Conservation (phyloP, 2,113 vertebrate genomes). For the Gallinago media region DNA sequence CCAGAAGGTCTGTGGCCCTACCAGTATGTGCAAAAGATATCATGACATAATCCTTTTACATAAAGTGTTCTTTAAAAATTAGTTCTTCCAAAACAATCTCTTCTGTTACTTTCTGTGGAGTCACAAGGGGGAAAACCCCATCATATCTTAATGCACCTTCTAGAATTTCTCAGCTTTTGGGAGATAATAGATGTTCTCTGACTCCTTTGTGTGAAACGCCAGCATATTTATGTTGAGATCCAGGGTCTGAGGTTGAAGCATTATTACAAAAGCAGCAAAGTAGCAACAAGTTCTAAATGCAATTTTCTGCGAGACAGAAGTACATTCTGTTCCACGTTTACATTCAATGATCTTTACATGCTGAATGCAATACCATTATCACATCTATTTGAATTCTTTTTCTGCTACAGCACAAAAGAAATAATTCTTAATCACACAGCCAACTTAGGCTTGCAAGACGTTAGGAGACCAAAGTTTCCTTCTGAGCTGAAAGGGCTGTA, state of each 20-base stretch:
- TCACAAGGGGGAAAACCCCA: neutral
- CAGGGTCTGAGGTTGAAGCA: conserved; percentile 24
- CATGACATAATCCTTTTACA: neutral
- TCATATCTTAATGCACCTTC: neutral
- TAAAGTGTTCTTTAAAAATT: neutral
- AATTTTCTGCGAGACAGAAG: conserved; percentile 55
- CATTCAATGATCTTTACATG: conserved; percentile 52
- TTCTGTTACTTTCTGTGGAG: conserved; percentile 1
- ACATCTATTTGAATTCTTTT: conserved; percentile 55
- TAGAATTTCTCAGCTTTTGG: conserved; percentile 23
- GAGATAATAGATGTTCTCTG: conserved; percentile 43
- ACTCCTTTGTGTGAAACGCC: conserved; percentile 44
- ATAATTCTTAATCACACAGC: conserved; percentile 25
- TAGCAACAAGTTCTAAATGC: conserved; percentile 49
- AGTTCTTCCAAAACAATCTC: neutral
- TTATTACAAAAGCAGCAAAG: conserved; percentile 46
- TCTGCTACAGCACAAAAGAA: conserved; percentile 19
- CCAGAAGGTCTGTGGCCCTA: neutral
- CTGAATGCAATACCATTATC: conserved; percentile 54
- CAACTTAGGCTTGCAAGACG: neutral
- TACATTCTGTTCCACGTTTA: conserved; percentile 42
- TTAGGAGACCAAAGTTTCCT: neutral
- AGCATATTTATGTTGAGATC: conserved; percentile 60
- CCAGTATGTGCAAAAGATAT: neutral
- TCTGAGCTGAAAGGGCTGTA: neutral